Evolutionary conservation across 2,888 invertebrate genomes (phyloP).

Genomic region (Platynereis dumerilii): DNA sequence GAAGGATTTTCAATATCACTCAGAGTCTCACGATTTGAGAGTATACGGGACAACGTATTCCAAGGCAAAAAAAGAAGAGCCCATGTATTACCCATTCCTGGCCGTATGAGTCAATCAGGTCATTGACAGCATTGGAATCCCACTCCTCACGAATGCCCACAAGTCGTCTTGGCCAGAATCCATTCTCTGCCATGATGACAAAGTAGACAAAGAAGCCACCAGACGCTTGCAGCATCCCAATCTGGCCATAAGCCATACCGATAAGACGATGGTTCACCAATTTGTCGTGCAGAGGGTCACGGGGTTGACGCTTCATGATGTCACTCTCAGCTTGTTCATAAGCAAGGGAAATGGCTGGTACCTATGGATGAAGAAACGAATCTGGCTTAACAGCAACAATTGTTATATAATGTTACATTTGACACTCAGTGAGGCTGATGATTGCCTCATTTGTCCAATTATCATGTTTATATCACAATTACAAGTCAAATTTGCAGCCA

Average conservation of each 20-base stretch:
- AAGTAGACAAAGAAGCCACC: slow-evolving; percentile 99
- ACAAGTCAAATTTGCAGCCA: no score
- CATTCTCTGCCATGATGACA: slow-evolving; percentile 99
- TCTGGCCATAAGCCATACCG: slow-evolving; percentile 99
- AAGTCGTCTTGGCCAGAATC: slow-evolving; percentile 87
- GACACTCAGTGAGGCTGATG: no score
- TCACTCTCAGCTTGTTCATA: slow-evolving; percentile 89
- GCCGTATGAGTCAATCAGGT: slow-evolving; percentile 83
- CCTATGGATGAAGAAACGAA: slow-evolving; percentile 65
- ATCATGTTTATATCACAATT: no score
- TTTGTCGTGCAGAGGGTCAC: slow-evolving; percentile 83
- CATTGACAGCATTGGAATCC: slow-evolving; percentile 98
- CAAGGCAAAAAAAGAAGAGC: no score
- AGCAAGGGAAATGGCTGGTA: slow-evolving; percentile 89
- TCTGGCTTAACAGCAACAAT: no score
- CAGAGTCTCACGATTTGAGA: no score
- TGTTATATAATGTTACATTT: no score
- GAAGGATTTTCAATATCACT: no score
- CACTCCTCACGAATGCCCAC: slow-evolving; percentile 96
- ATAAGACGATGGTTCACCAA: slow-evolving; percentile 94
- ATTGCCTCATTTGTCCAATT: no score
- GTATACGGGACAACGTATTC: no score
- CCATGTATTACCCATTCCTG: slow-evolving; percentile 2
- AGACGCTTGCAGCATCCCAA: slow-evolving; percentile 99
- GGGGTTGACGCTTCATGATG: slow-evolving; percentile 90